These are phyloP conservation scores for Plutella xylostella DNA, from an alignment of 2,888 invertebrate species.

Conservation along the genomic window DNA sequence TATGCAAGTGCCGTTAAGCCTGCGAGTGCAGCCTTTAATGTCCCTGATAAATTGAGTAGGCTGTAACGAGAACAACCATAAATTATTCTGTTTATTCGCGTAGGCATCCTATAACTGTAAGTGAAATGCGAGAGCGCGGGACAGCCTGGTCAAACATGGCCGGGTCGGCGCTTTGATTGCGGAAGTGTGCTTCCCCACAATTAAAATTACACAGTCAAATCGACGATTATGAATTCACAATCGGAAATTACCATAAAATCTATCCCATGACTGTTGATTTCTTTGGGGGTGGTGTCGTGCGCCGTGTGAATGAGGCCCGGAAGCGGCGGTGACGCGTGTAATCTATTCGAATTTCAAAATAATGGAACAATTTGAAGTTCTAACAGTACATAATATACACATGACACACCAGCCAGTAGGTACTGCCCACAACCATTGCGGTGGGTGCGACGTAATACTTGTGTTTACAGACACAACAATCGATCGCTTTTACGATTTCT, in stretches of 20 bases:
- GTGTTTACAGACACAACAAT: conserved; percentile 2
- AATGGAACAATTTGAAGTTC: background rate
- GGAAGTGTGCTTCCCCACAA: conserved; percentile 7
- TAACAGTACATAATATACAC: no score
- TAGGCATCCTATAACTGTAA: background rate
- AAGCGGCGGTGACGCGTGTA: conserved; percentile 46
- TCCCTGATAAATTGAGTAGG: conserved; percentile 3
- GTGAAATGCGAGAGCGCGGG: background rate
- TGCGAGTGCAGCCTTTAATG: conserved; percentile 3
- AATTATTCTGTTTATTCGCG: conserved; percentile 2
- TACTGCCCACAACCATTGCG: background rate
- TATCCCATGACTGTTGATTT: conserved; percentile 49
- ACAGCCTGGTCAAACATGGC: background rate
- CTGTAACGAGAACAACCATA: background rate
- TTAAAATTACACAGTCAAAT: conserved; percentile 11
- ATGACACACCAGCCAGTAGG: no score
- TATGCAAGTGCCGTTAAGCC: conserved; percentile 7
- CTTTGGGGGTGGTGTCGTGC: conserved; percentile 29
- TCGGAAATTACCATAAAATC: conserved; percentile 58
- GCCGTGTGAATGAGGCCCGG: conserved; percentile 39
- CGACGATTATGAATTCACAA: conserved; percentile 27
- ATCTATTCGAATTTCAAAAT: conserved; percentile 44
- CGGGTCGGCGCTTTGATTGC: no score
- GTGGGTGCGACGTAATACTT: background rate
- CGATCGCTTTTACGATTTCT: conserved; percentile 2